Evolutionary conservation across 1,140 invertebrate species (phyloP).

Genomic region (Hestina assimilis): DNA sequence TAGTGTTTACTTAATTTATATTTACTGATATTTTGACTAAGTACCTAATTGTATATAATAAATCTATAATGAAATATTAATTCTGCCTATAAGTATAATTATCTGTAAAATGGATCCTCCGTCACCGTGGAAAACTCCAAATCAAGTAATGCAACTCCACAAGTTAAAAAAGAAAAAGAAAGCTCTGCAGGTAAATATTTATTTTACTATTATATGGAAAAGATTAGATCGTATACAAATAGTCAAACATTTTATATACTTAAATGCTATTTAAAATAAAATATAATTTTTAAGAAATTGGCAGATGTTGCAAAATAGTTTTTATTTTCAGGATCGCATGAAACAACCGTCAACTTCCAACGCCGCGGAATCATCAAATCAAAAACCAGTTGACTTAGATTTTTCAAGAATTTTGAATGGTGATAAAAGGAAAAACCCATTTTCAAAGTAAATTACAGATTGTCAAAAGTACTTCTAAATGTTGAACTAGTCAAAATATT

Average conservation of each 20-base stretch:
- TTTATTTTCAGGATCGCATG: constrained; percentile 69
- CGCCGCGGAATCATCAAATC: constrained; percentile 41
- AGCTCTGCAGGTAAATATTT: constrained; percentile 80
- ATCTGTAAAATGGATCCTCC: constrained; percentile 50
- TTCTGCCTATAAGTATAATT: neutral
- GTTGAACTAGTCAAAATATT: no score
- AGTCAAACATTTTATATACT: no score
- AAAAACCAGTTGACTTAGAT: constrained; percentile 51
- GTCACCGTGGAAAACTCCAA: constrained; percentile 75
- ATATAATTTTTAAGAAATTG: no score
- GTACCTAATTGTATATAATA: no score
- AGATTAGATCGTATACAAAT: no score
- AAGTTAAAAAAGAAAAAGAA: constrained; percentile 84
- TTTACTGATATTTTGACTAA: no score
- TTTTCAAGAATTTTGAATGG: constrained; percentile 70
- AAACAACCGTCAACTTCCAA: constrained; percentile 53
- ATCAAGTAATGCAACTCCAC: constrained; percentile 84
- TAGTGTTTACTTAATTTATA: no score
- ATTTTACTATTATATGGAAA: neutral
- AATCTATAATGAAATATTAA: neutral
- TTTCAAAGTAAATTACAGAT: constrained; percentile 82
- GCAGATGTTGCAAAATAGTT: neutral
- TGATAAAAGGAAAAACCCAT: constrained; percentile 88
- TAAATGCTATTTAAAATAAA: no score
- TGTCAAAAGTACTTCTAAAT: no score